Conservation (phyloP, 2,888 invertebrate genomes). For the Luperina testacea region DNA sequence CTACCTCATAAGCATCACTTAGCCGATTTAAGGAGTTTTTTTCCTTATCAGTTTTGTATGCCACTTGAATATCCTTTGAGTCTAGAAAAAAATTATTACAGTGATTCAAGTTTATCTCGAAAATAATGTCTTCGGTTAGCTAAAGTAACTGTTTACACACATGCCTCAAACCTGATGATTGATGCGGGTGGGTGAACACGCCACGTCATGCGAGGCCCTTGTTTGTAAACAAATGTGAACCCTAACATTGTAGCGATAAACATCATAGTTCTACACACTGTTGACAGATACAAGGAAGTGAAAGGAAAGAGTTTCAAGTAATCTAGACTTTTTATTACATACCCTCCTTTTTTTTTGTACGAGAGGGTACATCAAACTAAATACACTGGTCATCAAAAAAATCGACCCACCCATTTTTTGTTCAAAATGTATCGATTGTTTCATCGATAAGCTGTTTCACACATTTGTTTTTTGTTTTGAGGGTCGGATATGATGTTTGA, state of each 20-base stretch:
- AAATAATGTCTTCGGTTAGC: conserved; percentile 18
- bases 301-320: conserved; percentile 35
- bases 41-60: not conserved
- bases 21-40: too few relatives aligned
- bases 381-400: too few relatives aligned
- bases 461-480: too few relatives aligned
- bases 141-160: conserved; percentile 30
- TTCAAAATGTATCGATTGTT: too few relatives aligned
- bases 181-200: conserved; percentile 14
- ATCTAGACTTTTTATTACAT: conserved; percentile 29
- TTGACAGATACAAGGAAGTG: conserved; percentile 33
- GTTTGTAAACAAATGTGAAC: conserved; percentile 55
- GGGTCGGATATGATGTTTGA: too few relatives aligned
- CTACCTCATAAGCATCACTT: too few relatives aligned
- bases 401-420: too few relatives aligned
- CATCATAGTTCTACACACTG: conserved; percentile 31
- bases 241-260: conserved; percentile 30
- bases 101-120: conserved; percentile 17
- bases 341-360: not conserved
- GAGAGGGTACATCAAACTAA: conserved; percentile 1
- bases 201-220: conserved; percentile 13
- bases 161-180: conserved; percentile 20
- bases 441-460: too few relatives aligned
- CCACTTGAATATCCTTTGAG: not conserved
- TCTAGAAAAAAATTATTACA: not conserved